Base-by-base conservation (phyloP, 2,113 vertebrate genomes). In the Nibea albiflora region DNA sequence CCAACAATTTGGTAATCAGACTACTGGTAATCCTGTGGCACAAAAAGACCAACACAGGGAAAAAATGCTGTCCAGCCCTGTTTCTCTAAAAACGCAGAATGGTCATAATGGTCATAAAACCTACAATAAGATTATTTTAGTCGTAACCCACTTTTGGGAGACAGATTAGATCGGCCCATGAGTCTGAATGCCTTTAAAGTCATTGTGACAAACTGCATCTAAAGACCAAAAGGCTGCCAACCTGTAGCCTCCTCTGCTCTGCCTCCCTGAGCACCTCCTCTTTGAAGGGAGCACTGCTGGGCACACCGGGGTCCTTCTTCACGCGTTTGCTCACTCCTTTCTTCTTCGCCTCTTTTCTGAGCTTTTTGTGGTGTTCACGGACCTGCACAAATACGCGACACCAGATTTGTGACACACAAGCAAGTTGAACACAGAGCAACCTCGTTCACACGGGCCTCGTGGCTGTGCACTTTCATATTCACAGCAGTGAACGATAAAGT, bases 231-330 rank as follows among this genome's bases (percentile, higher is more conserved):
- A 5, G 39, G 1, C 14, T 6, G 16, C 74, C 26, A 16, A 98
- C 98, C 95, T 94, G 93, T 53, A 96, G 94, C 88, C 97, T 97
- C 79, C 96, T 95, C 63, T 96, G 94, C 85, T 98, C 97, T 0
- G 98, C 98, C 90, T 99, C 98, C 44, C 96, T 92, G 4, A 99
- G 95, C 20, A 99, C 92, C 52, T 97, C 95, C 62, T 98, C 97
- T 84, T 97, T 99, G 89, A 99, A 99, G 0, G 98, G 98, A 16
- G 98, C 98, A 53, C 94, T 94, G 66, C 94, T 96, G 10, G 98
- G 98, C 73, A 99, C 89, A 1, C 97, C 96, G 0, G 91, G 93
- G 35, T 99, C 98, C 76, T 97, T 98, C 86, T 96, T 97, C 12
- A 90, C 80, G 68, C 95, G 96, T 81, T 94, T 96, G 39, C 24